These are phyloP conservation scores for Watsonalla binaria DNA, from an alignment of 2,888 invertebrate species.

Conservation along the genomic window DNA sequence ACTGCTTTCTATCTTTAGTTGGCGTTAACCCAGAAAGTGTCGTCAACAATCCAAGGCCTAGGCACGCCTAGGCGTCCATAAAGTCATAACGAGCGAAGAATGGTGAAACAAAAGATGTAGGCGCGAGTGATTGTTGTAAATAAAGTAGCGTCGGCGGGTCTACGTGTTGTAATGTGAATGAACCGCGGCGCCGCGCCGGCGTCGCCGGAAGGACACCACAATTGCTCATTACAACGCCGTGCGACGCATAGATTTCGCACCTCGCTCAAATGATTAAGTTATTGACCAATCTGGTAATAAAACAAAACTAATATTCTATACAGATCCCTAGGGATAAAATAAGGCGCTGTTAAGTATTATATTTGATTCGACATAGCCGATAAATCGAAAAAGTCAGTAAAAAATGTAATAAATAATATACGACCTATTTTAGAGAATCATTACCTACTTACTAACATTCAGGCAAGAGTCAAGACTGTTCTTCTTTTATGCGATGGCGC, in stretches of 20 bases:
- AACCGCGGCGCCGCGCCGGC: constrained; percentile 30
- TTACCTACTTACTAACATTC: too few species aligned
- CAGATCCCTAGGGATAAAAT: background rate
- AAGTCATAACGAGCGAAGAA: constrained; percentile 21
- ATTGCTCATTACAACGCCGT: constrained; percentile 27
- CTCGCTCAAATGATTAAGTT: constrained; percentile 6
- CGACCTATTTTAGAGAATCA: too few species aligned
- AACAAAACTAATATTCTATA: background rate
- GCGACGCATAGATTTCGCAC: constrained; percentile 26
- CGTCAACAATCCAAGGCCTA: constrained; percentile 23
- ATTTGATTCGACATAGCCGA: too few species aligned
- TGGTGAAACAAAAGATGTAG: background rate
- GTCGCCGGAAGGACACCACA: constrained; percentile 25
- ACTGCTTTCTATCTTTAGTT: constrained; percentile 3
- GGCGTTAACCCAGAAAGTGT: constrained; percentile 10
- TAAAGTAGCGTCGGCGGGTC: constrained; percentile 24
- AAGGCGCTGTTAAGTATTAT: background rate
- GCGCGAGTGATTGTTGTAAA: background rate
- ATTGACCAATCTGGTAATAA: background rate
- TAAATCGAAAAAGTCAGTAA: too few species aligned
- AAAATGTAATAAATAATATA: too few species aligned
- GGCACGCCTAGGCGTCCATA: constrained; percentile 8
- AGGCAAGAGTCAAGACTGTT: too few species aligned
- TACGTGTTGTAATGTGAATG: constrained; percentile 22
- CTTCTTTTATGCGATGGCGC: too few species aligned